These are phyloP conservation scores for Eueides isabella DNA, from an alignment of 1,140 invertebrate genomes.

Conservation along the genomic window DNA sequence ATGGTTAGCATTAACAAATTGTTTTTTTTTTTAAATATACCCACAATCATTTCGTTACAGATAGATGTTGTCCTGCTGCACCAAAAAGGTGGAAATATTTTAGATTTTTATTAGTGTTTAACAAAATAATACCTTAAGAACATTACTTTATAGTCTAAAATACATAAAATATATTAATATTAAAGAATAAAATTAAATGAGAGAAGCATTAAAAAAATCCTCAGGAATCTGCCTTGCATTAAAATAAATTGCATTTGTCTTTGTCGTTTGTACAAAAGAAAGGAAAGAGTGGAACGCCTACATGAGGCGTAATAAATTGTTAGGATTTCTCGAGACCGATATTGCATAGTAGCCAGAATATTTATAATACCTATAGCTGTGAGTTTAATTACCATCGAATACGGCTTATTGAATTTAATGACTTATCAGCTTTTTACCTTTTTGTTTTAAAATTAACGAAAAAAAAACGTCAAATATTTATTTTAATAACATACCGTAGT, in stretches of 20 bases:
- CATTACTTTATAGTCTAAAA: no score
- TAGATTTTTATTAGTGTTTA: no score
- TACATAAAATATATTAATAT: neutral
- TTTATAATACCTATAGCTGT: neutral
- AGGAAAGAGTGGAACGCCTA: neutral
- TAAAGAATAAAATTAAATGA: neutral
- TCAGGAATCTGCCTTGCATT: neutral
- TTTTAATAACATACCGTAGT: constrained; percentile 53
- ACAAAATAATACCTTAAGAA: no score
- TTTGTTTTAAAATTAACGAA: no score
- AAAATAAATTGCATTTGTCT: constrained; percentile 1
- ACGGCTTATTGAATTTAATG: constrained; percentile 44
- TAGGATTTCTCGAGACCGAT: neutral
- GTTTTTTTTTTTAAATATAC: no score
- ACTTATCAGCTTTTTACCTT: no score
- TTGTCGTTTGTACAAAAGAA: neutral
- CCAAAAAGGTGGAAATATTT: no score
- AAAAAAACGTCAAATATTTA: constrained; percentile 10
- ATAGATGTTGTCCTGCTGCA: no score
- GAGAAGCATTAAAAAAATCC: neutral
- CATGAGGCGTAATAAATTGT: neutral
- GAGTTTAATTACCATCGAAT: no score
- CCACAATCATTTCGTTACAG: no score
- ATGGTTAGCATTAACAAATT: no score
- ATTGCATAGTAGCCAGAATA: neutral